Evolutionary conservation across 2,113 vertebrate species (phyloP).

Genomic region (Nothoprocta perdicaria): DNA sequence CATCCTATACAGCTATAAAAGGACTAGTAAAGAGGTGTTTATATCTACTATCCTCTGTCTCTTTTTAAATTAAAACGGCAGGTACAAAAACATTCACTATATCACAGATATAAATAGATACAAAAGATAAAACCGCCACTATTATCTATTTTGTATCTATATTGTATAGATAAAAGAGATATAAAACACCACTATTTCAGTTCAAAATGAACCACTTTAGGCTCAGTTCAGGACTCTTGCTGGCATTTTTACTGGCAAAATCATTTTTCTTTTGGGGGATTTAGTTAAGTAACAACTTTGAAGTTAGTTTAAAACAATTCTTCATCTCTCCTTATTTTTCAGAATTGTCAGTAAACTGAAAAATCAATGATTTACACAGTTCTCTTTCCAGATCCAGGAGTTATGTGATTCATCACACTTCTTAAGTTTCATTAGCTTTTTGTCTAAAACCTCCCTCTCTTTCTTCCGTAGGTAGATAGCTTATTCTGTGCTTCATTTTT

Average conservation of each 20-base stretch:
- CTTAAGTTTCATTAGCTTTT: constrained; percentile 5
- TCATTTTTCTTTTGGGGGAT: rapidly evolving
- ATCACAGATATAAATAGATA: too few species aligned
- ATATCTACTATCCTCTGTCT: not conserved
- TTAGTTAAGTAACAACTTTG: not conserved
- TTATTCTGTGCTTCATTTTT: constrained; percentile 10
- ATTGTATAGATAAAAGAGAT: not conserved
- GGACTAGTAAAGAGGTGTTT: not conserved
- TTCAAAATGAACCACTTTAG: not conserved
- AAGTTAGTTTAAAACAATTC: not conserved
- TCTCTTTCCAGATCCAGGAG: not conserved
- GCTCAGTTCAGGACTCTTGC: not conserved
- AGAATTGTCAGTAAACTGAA: not conserved
- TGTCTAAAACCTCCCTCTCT: not conserved
- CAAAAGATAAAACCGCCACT: too few species aligned
- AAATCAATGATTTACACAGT: not conserved
- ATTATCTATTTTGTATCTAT: too few species aligned
- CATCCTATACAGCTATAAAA: not conserved
- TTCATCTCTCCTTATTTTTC: not conserved
- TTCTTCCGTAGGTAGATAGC: not conserved
- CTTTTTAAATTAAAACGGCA: not conserved
- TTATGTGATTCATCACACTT: constrained; percentile 17
- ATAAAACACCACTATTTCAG: not conserved
- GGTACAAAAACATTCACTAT: too few species aligned
- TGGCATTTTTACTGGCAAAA: not conserved